These are phyloP conservation scores for Philopotamus ludificatus DNA, from an alignment of 1,140 invertebrate genomes.

Conservation along the genomic window DNA sequence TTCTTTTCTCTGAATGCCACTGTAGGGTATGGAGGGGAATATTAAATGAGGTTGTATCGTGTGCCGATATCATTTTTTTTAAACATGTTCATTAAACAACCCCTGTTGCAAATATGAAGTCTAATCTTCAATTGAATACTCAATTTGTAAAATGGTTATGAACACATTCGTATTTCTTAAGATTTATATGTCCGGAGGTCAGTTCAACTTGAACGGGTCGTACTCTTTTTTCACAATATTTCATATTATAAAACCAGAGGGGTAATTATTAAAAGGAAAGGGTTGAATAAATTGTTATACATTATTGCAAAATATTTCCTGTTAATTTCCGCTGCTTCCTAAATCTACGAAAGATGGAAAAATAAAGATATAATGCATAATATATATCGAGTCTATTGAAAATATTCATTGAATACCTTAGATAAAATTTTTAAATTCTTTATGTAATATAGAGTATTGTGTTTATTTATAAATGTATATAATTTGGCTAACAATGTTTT, in stretches of 20 bases:
- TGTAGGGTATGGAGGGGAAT: constrained; percentile 19
- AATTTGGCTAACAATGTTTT: too few species aligned
- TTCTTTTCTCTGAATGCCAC: constrained; percentile 30
- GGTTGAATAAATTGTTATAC: not conserved
- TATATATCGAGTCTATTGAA: too few species aligned
- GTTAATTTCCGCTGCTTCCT: not conserved
- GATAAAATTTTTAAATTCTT: too few species aligned
- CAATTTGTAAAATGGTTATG: constrained; percentile 14
- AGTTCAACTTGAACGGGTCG: not conserved
- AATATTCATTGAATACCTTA: too few species aligned
- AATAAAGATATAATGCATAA: too few species aligned
- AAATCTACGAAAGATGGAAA: too few species aligned
- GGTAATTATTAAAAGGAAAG: not conserved
- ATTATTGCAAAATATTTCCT: not conserved
- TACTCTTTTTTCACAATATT: not conserved
- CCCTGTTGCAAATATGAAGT: not conserved
- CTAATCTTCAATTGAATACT: constrained; percentile 18
- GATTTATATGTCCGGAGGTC: constrained; percentile 29
- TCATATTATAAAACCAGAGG: not conserved
- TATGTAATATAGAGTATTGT: too few species aligned
- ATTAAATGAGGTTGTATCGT: constrained; percentile 27
- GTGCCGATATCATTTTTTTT: constrained; percentile 6
- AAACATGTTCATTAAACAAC: not conserved
- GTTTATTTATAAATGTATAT: too few species aligned
- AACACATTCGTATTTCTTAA: constrained; percentile 19